Percentiles rank a stretch among this genome's conserved stretches.
Conservation (phyloP, 2,113 vertebrate species). For the Porphyrio hochstetteri region DNA sequence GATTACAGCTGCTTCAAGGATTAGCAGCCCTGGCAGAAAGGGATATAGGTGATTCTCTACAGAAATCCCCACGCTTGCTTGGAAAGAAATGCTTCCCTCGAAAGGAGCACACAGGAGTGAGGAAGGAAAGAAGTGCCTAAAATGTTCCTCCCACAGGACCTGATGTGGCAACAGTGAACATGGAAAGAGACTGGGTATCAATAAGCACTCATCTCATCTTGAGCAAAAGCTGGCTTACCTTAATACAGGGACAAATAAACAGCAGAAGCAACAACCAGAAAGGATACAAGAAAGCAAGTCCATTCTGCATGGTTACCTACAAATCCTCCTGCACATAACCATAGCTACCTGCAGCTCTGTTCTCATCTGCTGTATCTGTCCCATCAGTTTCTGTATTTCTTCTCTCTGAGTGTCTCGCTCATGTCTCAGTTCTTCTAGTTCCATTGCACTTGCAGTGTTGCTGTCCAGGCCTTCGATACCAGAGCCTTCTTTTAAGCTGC, state of each 20-base stretch:
- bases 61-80: not conserved
- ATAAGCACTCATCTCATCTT: not conserved
- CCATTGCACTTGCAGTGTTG: conserved; percentile 78
- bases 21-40: not conserved
- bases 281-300: not conserved
- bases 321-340: not conserved
- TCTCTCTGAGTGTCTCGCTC: conserved; percentile 92
- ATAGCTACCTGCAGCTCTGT: conserved; percentile 86
- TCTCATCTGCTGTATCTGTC: conserved; percentile 86
- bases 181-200: not conserved
- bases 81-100: not conserved
- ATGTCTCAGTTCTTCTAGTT: conserved; percentile 92
- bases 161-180: not conserved
- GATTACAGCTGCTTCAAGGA: not conserved
- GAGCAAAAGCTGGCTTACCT: not conserved
- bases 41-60: not conserved
- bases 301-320: not conserved
- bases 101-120: not conserved
- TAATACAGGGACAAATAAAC: not conserved
- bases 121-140: not conserved
- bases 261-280: not conserved
- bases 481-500: conserved; percentile 97
- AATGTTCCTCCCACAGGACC: not conserved
- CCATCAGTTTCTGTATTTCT: conserved; percentile 91
- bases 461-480: conserved; percentile 89